Conservation (phyloP, 2,888 invertebrate genomes). For the Drosophila gaucha region DNA sequence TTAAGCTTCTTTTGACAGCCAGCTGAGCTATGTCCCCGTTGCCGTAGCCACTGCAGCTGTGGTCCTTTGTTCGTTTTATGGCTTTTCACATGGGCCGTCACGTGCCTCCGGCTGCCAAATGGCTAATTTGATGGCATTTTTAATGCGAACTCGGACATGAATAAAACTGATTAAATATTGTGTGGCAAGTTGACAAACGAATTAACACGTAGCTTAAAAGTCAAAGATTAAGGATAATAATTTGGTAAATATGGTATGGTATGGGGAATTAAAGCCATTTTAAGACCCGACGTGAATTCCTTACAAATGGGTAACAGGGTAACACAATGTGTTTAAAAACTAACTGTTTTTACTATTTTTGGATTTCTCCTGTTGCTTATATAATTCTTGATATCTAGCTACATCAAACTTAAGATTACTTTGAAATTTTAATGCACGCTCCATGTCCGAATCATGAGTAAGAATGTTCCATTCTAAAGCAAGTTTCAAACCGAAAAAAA, state of each 20-base stretch:
- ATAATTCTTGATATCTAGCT: too few relatives aligned
- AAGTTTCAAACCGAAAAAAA: too few relatives aligned
- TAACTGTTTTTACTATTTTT: too few relatives aligned
- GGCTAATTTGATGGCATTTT: conserved; percentile 61
- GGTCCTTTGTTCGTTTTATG: conserved; percentile 41
- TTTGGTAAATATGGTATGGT: not conserved
- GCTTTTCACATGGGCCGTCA: conserved; percentile 52
- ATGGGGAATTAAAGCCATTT: not conserved
- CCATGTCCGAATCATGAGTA: too few relatives aligned
- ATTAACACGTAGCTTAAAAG: conserved; percentile 22
- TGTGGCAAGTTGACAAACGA: conserved; percentile 7
- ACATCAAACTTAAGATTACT: too few relatives aligned
- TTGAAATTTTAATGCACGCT: too few relatives aligned
- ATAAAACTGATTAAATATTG: conserved; percentile 24
- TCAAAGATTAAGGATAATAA: not conserved
- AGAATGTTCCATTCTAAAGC: too few relatives aligned
- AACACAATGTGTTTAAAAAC: too few relatives aligned
- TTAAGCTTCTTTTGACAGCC: conserved; percentile 69
- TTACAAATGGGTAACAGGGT: not conserved
- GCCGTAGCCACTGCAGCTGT: conserved; percentile 5
- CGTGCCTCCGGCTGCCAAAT: conserved; percentile 33
- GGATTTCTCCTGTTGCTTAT: too few relatives aligned
- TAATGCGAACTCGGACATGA: conserved; percentile 80
- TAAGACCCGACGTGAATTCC: not conserved
- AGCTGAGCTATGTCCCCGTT: conserved; percentile 37